These are phyloP conservation scores for Aegotheles bennettii DNA, from an alignment of 2,113 vertebrate genomes.

Conservation along the genomic window DNA sequence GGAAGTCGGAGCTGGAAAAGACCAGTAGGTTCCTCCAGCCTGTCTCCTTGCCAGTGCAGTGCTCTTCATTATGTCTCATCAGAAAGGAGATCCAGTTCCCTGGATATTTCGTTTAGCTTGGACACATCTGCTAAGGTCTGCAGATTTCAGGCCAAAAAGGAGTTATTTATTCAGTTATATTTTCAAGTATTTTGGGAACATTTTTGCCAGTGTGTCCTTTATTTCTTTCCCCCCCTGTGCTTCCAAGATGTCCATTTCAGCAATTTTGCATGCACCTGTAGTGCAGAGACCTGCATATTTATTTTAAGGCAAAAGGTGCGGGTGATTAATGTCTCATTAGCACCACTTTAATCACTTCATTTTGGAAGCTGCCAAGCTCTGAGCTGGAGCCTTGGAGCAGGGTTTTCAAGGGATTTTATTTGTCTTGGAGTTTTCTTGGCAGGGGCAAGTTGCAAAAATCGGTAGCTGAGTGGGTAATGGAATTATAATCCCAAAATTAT, in stretches of 20 bases:
- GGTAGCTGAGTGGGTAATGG: neutral
- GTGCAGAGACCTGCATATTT: neutral
- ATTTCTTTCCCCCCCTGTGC: neutral
- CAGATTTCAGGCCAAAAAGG: constrained; percentile 12
- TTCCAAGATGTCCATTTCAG: neutral
- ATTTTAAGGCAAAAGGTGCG: constrained; percentile 5
- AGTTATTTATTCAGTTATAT: constrained; percentile 44
- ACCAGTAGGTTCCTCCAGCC: neutral
- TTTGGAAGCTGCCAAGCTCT: constrained; percentile 2
- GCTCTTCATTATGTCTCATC: constrained; percentile 35
- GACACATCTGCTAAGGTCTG: constrained; percentile 53
- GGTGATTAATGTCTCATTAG: constrained; percentile 35
- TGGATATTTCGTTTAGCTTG: constrained; percentile 42
- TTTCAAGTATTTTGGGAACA: constrained; percentile 26
- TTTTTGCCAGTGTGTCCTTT: constrained; percentile 2
- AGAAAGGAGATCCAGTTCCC: constrained; percentile 35
- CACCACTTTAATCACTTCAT: constrained; percentile 22
- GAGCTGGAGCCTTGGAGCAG: neutral
- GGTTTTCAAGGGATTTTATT: neutral
- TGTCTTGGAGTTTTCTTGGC: constrained; percentile 27
- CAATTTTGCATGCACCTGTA: constrained; percentile 39
- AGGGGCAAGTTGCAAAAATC: neutral
- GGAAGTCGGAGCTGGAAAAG: constrained; percentile 19
- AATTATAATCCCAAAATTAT: constrained; percentile 4
- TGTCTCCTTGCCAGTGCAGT: constrained; percentile 6